These are phyloP conservation scores for Nasalis larvatus DNA, from an alignment of 2,113 vertebrate species.

Conservation along the genomic window DNA sequence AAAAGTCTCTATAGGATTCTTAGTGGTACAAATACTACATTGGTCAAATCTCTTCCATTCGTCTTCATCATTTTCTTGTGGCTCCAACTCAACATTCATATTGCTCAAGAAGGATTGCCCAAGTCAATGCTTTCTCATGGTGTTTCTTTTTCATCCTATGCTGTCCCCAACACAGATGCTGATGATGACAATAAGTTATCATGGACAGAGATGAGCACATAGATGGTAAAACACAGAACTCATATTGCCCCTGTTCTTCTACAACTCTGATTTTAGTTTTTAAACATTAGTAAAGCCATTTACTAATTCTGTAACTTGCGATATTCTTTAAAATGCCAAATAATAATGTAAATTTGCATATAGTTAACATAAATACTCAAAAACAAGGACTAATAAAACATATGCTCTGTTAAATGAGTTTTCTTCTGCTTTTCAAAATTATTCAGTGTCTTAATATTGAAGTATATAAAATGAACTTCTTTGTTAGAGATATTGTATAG, in stretches of 20 bases:
- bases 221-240: not conserved
- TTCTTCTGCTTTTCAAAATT: not conserved
- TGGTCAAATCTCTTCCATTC: not conserved
- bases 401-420: not conserved
- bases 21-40: not conserved
- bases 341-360: not conserved
- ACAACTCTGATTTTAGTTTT: not conserved
- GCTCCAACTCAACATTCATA: not conserved
- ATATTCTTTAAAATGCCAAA: not conserved
- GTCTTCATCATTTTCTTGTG: conserved; percentile 12
- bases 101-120: not conserved
- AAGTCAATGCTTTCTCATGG: not conserved
- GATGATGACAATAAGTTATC: not conserved
- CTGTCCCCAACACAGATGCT: not conserved
- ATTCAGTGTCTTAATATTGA: not conserved
- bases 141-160: not conserved
- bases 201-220: not conserved
- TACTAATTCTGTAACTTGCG: not conserved
- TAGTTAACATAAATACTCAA: not conserved
- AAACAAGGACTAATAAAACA: not conserved
- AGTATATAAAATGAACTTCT: not conserved
- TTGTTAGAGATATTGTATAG: not conserved
- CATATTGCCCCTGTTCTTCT: not conserved
- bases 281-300: not conserved
- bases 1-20: not conserved